Base-by-base conservation (phyloP, 1,140 invertebrate species). In the Tigriopus japonicus region DNA sequence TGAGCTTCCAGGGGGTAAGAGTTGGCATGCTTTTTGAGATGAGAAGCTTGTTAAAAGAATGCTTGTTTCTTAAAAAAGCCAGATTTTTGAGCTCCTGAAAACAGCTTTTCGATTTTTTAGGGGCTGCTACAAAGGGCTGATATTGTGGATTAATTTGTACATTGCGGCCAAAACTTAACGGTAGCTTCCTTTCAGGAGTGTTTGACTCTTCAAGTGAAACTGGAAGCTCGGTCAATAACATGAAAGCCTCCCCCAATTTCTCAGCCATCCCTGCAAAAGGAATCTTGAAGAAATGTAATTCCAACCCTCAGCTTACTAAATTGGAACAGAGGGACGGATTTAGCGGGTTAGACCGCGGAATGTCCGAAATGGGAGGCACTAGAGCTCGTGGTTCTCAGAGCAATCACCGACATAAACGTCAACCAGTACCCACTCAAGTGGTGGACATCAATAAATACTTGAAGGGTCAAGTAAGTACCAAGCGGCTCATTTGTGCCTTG, bases 261-360 rank as follows among this genome's bases (percentile, higher is more conserved):
- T 19, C 21, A 1, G 62, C 62, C 28, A 40, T 56, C 6, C 55
- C 56, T 9, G 43, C 60, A 7, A 62, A 62, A n/a, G 62, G 62
- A 15, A 63, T 63, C 28, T 49, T 61, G 21, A 59, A 63, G 41
- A 59, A 63, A 28, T 61, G 43, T 15, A 21, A 15, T 28, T 49
- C 56, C 19, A 63, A 63, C 23, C 56, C 49, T n/a, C 40, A 61
- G 12, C 35, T 52, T 6, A 63, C 42, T 13, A 63, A 62, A 41
- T 19, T 51, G 3, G 35, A 45, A 14, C 28, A n/a, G 10, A 51
- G n/a, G 6, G 15, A n/a, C 14, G 49, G 61, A 5, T 40, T 58
- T 10, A 24, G 42, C 28, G 41, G 42, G 21, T 6, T 15, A n/a
- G 42, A 40, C 15, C 35, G 19, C 21, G 24, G 21, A 15, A 54